Percentiles rank a stretch among this genome's conserved stretches.
These are phyloP conservation scores for Bombus balteatus DNA, from an alignment of 1,140 invertebrate species.

Conservation along the genomic window DNA sequence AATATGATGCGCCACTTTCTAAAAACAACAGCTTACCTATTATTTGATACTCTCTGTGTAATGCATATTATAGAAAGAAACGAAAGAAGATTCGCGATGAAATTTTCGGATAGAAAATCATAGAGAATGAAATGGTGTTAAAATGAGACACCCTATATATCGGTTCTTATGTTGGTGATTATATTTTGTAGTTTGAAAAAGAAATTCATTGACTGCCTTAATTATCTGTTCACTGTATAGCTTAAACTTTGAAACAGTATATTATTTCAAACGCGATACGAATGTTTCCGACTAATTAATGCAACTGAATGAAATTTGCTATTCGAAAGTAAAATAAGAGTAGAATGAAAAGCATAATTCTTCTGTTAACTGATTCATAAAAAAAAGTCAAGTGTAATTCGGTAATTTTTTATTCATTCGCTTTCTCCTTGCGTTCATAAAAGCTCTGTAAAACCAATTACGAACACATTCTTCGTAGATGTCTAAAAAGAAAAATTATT, in stretches of 20 bases:
- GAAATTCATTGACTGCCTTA: too few species aligned
- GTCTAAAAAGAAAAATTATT: not conserved
- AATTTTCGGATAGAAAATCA: not conserved
- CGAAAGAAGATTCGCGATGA: not conserved
- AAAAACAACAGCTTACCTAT: not conserved
- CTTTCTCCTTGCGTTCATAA: not conserved
- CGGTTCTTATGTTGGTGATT: not conserved
- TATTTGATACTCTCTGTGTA: not conserved
- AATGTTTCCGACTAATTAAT: too few species aligned
- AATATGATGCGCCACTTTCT: not conserved
- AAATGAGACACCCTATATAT: not conserved
- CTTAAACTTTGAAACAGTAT: too few species aligned
- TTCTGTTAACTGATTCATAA: too few species aligned
- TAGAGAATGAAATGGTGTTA: not conserved
- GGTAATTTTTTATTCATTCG: not conserved
- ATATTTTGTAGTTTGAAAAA: not conserved
- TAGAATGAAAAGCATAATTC: too few species aligned
- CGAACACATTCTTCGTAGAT: too few species aligned
- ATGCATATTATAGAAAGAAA: not conserved
- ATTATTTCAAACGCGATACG: too few species aligned
- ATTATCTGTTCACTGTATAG: too few species aligned
- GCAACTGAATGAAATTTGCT: too few species aligned
- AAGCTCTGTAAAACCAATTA: too few species aligned
- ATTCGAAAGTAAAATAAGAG: too few species aligned
- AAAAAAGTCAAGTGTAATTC: not conserved